A percentile compares a stretch with the other conserved stretches of the same genome.
These are phyloP conservation scores for Pristionchus mayeri DNA, from an alignment of 2,888 invertebrate genomes.

Conservation along the genomic window DNA sequence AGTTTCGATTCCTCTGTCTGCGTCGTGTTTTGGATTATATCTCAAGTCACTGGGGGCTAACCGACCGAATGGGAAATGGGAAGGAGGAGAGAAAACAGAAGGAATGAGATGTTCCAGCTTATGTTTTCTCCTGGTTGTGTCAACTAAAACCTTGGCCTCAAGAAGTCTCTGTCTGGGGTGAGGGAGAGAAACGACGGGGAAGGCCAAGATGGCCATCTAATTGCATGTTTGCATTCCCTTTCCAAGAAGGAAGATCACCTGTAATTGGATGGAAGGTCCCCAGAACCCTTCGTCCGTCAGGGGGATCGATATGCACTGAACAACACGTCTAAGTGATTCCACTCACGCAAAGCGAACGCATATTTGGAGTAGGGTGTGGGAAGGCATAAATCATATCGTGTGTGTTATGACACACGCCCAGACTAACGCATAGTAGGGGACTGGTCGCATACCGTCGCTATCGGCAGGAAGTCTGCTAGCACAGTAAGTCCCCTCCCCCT, in stretches of 20 bases:
- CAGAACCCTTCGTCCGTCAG: neutral
- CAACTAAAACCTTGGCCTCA: constrained; percentile 19
- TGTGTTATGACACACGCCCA: neutral
- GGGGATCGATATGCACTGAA: neutral
- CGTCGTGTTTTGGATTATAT: constrained; percentile 7
- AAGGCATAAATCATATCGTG: constrained; percentile 16
- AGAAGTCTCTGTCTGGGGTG: no score
- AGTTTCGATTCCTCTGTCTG: no score
- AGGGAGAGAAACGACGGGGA: neutral
- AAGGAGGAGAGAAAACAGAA: neutral
- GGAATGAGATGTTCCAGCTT: constrained; percentile 25
- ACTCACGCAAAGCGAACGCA: constrained; percentile 22
- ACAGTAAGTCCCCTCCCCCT: neutral
- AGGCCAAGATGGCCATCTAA: neutral
- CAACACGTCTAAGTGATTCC: neutral
- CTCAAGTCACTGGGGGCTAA: constrained; percentile 22
- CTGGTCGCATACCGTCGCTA: neutral
- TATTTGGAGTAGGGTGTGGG: neutral
- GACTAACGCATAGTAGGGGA: neutral
- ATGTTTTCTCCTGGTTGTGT: constrained; percentile 36
- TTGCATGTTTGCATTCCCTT: neutral
- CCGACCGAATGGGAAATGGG: constrained; percentile 6
- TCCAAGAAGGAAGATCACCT: neutral
- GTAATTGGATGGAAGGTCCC: neutral
- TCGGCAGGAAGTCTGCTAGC: constrained; percentile 4